A percentile compares a stretch with the other conserved stretches of the same genome.
Evolutionary conservation across 92 coral and sea anemone genomes (phyloP).

Genomic region (Montipora capitata): DNA sequence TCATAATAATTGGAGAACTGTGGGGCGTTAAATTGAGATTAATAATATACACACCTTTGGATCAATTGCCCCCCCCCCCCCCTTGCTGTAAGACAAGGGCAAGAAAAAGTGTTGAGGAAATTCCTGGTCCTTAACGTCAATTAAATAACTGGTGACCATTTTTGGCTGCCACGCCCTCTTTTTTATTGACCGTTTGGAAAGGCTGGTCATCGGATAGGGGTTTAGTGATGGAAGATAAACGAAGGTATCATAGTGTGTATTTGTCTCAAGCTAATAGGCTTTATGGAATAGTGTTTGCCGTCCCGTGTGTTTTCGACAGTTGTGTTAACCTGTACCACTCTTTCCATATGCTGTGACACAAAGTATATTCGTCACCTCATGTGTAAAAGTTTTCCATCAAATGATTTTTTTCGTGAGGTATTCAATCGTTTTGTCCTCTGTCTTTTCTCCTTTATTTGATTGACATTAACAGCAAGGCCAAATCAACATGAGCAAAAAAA

Average conservation of each 20-base stretch:
- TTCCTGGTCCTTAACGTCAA: neutral
- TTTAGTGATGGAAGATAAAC: slow-evolving; percentile 13
- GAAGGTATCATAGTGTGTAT: neutral
- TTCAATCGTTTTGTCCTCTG: neutral
- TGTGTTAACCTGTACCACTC: no score
- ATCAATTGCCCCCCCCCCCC: neutral
- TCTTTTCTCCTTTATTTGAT: neutral
- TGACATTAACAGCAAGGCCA: no score
- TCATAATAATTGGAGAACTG: neutral
- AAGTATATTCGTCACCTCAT: no score
- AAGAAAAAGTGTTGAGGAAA: neutral
- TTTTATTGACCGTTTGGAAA: slow-evolving; percentile 12
- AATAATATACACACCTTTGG: neutral
- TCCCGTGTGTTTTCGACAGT: no score
- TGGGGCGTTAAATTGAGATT: neutral
- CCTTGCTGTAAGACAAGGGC: neutral
- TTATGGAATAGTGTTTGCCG: no score
- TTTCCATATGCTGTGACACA: no score
- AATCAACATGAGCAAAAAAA: no score
- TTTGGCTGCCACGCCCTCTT: neutral
- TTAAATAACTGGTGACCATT: neutral
- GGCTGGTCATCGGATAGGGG: neutral
- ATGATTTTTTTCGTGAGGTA: no score
- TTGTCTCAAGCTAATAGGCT: no score
- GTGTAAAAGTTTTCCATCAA: no score